These are phyloP conservation scores for Anableps anableps DNA, from an alignment of 2,797 vertebrate species.

Conservation along the genomic window DNA sequence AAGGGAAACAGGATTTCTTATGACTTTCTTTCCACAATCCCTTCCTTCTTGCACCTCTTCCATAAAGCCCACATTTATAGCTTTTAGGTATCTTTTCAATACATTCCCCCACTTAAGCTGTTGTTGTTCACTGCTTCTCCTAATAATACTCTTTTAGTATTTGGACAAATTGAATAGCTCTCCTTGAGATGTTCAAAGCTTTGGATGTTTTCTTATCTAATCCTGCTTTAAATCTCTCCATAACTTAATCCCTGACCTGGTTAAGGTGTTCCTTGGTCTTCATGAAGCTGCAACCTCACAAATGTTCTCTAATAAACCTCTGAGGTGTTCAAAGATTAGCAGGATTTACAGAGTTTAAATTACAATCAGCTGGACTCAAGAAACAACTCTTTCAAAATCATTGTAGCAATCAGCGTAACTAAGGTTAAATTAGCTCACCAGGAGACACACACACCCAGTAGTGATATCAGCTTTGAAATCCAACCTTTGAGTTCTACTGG, in stretches of 20 bases:
- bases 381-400: not conserved
- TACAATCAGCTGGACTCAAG: not conserved
- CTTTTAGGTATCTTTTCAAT: not conserved
- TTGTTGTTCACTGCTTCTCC: no score
- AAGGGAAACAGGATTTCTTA: not conserved
- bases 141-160: not conserved
- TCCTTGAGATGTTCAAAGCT: not conserved
- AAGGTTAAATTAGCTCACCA: constrained; percentile 9
- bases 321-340: not conserved
- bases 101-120: not conserved
- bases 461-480: constrained; percentile 16
- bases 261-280: not conserved
- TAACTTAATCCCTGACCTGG: not conserved
- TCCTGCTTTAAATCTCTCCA: not conserved
- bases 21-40: not conserved
- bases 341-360: not conserved
- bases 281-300: not conserved
- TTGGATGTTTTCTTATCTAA: not conserved
- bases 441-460: not conserved
- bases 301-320: not conserved
- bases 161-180: not conserved
- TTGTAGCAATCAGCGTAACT: not conserved
- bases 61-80: not conserved
- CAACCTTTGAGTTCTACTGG: constrained; percentile 8
- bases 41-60: not conserved